A percentile compares a stretch with the other conserved stretches of the same genome.
These are phyloP conservation scores for Piprites chloris DNA, from an alignment of 2,113 vertebrate species.

Conservation along the genomic window DNA sequence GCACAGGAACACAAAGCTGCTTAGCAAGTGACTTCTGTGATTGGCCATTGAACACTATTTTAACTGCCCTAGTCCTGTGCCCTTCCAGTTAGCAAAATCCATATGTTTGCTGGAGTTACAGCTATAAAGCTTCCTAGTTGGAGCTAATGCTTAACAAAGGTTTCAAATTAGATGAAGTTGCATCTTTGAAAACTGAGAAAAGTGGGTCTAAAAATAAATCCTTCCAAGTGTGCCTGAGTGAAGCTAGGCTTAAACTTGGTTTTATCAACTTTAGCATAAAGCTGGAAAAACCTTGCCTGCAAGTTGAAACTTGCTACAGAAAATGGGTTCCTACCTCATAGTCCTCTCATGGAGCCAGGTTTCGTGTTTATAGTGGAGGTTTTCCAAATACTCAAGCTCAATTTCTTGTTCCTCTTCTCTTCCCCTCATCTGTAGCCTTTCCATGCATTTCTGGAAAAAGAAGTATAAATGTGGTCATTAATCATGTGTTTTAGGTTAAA, in stretches of 20 bases:
- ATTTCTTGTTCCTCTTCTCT: slow-evolving; percentile 82
- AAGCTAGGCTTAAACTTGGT: not conserved
- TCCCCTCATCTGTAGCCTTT: slow-evolving; percentile 76
- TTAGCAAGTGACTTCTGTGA: not conserved
- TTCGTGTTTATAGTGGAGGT: slow-evolving; percentile 85
- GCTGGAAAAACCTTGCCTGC: not conserved
- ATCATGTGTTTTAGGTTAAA: not conserved
- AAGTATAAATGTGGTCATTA: not conserved
- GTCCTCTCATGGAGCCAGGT: slow-evolving; percentile 78
- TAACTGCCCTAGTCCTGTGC: not conserved
- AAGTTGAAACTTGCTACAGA: not conserved
- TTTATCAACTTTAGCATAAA: not conserved
- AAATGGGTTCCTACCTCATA: slow-evolving; percentile 67
- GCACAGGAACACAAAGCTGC: not conserved
- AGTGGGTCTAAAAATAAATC: not conserved
- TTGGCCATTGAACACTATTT: not conserved
- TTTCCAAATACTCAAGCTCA: slow-evolving; percentile 84
- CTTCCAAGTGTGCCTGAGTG: not conserved
- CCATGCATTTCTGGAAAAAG: slow-evolving; percentile 81
- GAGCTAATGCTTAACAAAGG: not conserved
- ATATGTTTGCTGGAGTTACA: not conserved
- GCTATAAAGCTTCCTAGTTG: not conserved
- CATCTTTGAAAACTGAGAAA: not conserved
- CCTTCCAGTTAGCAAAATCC: not conserved
- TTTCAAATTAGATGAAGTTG: not conserved